phyloP scores from a whole-genome alignment of 2,113 vertebrate species.

The Laterallus jamaicensis region DNA sequence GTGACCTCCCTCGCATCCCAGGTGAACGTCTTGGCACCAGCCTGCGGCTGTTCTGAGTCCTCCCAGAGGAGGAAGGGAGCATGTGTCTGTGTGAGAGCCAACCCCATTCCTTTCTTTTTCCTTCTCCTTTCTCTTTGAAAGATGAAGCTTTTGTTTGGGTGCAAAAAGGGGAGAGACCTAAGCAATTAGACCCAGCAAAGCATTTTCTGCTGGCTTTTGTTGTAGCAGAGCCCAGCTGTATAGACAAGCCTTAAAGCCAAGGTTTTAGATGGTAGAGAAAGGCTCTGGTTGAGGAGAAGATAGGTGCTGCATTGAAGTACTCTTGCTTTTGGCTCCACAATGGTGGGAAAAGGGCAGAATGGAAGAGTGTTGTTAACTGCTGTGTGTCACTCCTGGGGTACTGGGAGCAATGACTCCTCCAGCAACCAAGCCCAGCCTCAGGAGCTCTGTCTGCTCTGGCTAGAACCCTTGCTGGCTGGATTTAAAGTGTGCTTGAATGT shows the following conservation, averaged over 20 bases:
- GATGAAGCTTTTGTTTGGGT: not conserved
- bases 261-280: not conserved
- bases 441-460: not conserved
- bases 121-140: not conserved
- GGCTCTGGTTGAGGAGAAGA: not conserved
- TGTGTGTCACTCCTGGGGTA: not conserved
- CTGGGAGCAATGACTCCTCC: not conserved
- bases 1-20: conserved; percentile 58
- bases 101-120: not conserved
- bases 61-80: conserved; percentile 55
- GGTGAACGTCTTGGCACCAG: conserved; percentile 69
- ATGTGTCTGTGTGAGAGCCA: conserved; percentile 45
- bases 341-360: not conserved
- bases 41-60: conserved; percentile 41
- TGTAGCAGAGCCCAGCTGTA: not conserved
- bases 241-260: not conserved
- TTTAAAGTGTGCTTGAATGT: not conserved
- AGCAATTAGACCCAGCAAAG: not conserved
- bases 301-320: not conserved
- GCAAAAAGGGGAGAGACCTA: not conserved
- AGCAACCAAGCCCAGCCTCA: not conserved
- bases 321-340: not conserved
- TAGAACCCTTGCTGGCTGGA: not conserved
- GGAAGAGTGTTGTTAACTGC: not conserved
- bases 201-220: not conserved